Conservation (phyloP, 1,140 invertebrate species). For the Wiebesia pumilae region DNA sequence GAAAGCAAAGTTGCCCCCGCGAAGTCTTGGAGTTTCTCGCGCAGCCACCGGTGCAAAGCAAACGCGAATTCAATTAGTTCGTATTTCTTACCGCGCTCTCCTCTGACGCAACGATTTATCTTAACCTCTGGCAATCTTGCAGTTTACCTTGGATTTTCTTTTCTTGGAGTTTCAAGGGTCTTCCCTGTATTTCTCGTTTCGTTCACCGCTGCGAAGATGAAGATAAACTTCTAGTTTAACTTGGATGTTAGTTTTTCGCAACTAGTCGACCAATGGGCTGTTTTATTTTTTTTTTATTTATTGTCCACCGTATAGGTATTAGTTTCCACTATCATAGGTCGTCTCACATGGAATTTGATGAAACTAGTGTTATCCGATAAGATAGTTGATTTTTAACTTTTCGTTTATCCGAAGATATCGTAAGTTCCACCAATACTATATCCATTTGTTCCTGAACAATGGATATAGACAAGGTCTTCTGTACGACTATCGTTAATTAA, state of each 20-base stretch:
- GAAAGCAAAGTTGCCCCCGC: neutral
- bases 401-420: no score
- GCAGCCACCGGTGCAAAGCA: constrained; percentile 54
- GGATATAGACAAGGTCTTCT: no score
- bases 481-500: no score
- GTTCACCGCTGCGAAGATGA: neutral
- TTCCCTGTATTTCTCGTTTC: neutral
- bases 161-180: neutral
- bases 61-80: constrained; percentile 70
- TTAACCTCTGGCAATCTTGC: constrained; percentile 59
- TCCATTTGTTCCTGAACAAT: no score
- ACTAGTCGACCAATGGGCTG: neutral
- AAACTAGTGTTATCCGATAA: neutral
- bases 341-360: no score
- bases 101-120: constrained; percentile 61
- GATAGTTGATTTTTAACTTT: no score
- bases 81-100: constrained; percentile 62
- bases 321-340: neutral
- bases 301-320: constrained; percentile 12
- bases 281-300: constrained; percentile 19
- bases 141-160: constrained; percentile 57
- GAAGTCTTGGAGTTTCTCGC: neutral
- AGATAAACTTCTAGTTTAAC: constrained; percentile 15
- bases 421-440: no score
- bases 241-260: constrained; percentile 30